Evolutionary conservation across 1,140 invertebrate species (phyloP), one percentile per base, ranked within the genome.

Genomic region (Protaetia brevitarsis): DNA sequence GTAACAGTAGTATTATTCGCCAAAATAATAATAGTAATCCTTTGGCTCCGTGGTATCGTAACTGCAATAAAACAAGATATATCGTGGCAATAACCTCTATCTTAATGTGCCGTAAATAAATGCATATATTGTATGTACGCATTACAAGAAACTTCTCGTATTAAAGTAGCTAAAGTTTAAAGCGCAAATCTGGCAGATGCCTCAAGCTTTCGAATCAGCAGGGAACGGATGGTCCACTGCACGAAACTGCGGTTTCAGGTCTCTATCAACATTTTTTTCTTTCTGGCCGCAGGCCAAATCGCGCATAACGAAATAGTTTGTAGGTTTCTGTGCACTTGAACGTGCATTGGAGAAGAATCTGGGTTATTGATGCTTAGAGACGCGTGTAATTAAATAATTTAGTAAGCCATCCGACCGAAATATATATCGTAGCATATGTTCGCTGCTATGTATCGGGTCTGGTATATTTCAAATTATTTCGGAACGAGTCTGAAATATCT

Each of bases 251-350:
- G n/a, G n/a, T n/a, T n/a, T n/a, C n/a, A n/a, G n/a, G n/a, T n/a
- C n/a, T n/a, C n/a, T n/a, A n/a, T n/a, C n/a, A n/a, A n/a, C n/a
- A n/a, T n/a, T n/a, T n/a, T n/a, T n/a, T n/a, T n/a, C n/a, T n/a
- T n/a, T n/a, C n/a, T 51, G 41, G 41, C 41, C 41, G 19, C 41
- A 51, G 3, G 41, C 41, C 41, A 51, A 51, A 51, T 51, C 26
- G 41, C 41, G 26, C 41, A 51, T 51, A 51, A 51, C 41, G 26
- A 51, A 51, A 51, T 51, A 23, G 41, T 51, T 51, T 51, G 41
- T 51, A 51, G 41, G 41, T 51, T 19, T 51, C 41, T 51, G 19
- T 51, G 41, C 41, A 51, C 41, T 51, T 51, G 41, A 51, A 51
- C 41, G 26, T 51, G 41, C 41, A 51, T n/a, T n/a, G 41, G 26